A percentile compares a stretch with the other conserved stretches of the same genome.
These are phyloP conservation scores for Strigamia maritima DNA, from an alignment of 2,888 invertebrate species.

Conservation along the genomic window DNA sequence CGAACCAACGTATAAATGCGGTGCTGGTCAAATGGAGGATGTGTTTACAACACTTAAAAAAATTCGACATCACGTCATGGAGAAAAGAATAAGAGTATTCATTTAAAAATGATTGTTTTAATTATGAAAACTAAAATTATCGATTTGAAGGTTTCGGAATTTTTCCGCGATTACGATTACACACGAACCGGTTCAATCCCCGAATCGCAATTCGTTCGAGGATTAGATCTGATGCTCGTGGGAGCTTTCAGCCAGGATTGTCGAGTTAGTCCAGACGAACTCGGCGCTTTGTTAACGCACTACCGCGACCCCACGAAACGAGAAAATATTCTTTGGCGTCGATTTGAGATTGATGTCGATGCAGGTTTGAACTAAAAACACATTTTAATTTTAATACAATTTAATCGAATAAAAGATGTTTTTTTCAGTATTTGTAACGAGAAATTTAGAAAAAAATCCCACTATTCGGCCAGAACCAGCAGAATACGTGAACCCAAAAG, in stretches of 20 bases:
- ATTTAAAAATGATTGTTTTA: background rate
- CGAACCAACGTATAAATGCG: background rate
- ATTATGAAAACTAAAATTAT: background rate
- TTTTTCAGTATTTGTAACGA: constrained; percentile 31
- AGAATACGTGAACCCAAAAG: constrained; percentile 30
- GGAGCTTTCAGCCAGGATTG: constrained; percentile 37
- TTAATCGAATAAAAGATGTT: background rate
- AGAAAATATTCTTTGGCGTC: constrained; percentile 35
- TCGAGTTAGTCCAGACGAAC: background rate
- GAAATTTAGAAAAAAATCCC: constrained; percentile 28
- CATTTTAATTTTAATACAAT: background rate
- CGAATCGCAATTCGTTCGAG: constrained; percentile 28
- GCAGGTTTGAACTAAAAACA: background rate
- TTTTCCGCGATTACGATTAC: constrained; percentile 36
- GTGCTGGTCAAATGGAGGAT: background rate
- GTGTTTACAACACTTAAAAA: constrained; percentile 22
- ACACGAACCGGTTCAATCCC: constrained; percentile 15
- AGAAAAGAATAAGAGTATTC: constrained; percentile 31
- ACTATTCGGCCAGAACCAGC: constrained; percentile 9
- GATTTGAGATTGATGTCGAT: constrained; percentile 37
- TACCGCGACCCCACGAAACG: constrained; percentile 8
- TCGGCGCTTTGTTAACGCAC: constrained; percentile 15
- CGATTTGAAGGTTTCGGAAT: constrained; percentile 34
- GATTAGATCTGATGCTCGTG: constrained; percentile 36
- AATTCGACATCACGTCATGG: constrained; percentile 35